Evolutionary conservation across 2,888 invertebrate genomes (phyloP).

Genomic region (Rugalucina vietnamica): DNA sequence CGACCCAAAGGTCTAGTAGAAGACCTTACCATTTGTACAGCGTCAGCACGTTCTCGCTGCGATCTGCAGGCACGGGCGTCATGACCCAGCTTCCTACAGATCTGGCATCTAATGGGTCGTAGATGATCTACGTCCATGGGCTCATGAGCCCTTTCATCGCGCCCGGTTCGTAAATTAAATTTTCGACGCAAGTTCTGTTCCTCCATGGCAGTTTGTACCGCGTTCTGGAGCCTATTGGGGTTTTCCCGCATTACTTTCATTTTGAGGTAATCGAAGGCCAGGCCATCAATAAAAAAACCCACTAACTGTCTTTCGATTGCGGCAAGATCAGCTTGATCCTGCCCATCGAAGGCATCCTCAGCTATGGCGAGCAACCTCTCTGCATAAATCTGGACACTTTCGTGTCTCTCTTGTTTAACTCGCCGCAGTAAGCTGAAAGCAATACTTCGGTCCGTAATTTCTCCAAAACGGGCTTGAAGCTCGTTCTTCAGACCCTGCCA

Average conservation of each 20-base stretch:
- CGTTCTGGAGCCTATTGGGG: background rate
- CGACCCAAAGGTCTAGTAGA: background rate
- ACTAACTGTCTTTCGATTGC: background rate
- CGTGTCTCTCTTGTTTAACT: no score
- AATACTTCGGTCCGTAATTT: background rate
- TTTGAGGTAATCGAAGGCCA: background rate
- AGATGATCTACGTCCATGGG: background rate
- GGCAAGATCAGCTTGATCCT: background rate
- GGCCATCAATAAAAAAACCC: background rate
- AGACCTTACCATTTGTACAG: background rate
- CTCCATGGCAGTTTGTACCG: background rate
- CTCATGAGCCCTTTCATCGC: background rate
- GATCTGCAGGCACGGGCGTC: background rate
- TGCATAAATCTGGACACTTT: constrained; percentile 6
- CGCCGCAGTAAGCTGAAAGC: constrained; percentile 9
- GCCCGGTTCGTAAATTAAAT: constrained; percentile 9
- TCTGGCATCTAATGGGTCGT: background rate
- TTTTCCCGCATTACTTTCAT: background rate
- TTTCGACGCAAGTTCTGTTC: background rate
- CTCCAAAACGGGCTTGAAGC: background rate
- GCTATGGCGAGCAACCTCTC: background rate
- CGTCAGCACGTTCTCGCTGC: background rate
- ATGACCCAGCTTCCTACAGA: background rate
- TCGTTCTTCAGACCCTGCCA: background rate
- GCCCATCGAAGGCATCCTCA: background rate